Evolutionary conservation across 1,140 invertebrate genomes (phyloP), one percentile per base, ranked within the genome.

Genomic region (Phortica variegata): DNA sequence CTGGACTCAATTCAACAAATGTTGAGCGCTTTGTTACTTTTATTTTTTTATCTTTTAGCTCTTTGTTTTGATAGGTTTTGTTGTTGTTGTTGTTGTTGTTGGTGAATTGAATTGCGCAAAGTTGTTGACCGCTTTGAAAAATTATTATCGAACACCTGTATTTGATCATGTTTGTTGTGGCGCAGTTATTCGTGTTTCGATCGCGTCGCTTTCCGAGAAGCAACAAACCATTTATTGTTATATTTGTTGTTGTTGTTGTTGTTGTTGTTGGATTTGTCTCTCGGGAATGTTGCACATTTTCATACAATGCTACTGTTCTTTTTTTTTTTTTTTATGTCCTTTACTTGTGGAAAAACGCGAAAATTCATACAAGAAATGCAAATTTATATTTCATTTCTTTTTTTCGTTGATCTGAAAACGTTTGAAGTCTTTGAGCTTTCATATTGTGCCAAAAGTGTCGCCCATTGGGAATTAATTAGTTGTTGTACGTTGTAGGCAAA

Each of bases 121-220:
- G 50, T 60, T 60, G 52, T 63, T 54, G 49, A 49, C 47, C 48
- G 44, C 55, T 56, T 59, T 61, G 53, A 57, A 57, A 66, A 66
- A 68, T 66, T 61, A 66, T 66, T 68, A 68, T 55, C 56, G 63
- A 62, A 68, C 63, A 68, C 63, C 63, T 68, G 63, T 62, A 63
- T 60, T 26, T 26, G 23, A 26, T 26, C 23, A 26, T 59, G 44
- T 45, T 20, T 47, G 57, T 47, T 46, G 34, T 39, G n/a, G n/a
- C n/a, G n/a, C n/a, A n/a, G n/a, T n/a, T n/a, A n/a, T n/a, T n/a
- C n/a, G n/a, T n/a, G n/a, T n/a, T n/a, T 44, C 33, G 33, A 6
- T n/a, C 33, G 16, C 16, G 12, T 12, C 33, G 26, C 23, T 39
- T 49, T 49, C 43, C 29, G 13, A 29, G 47, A 45, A 54, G 41